A percentile compares a stretch with the other conserved stretches of the same genome.
These are phyloP conservation scores for Cyclura pinguis DNA, from an alignment of 2,797 vertebrate genomes.

Conservation along the genomic window DNA sequence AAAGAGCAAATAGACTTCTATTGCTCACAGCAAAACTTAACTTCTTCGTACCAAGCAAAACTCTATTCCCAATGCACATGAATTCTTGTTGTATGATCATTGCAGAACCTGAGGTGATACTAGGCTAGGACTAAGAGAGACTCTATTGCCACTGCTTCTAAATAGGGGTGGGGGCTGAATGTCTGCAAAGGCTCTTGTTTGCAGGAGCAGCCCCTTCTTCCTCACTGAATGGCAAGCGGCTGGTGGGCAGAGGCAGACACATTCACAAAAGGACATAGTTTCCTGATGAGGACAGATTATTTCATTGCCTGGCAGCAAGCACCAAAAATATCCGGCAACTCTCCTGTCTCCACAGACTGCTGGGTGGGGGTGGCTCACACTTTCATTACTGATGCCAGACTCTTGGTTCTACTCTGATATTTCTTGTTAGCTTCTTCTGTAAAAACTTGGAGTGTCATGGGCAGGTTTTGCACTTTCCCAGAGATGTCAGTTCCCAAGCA, in stretches of 20 bases:
- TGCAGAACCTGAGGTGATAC: background rate
- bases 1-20: background rate
- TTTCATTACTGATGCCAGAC: background rate
- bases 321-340: conserved; percentile 21
- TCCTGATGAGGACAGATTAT: conserved; percentile 47
- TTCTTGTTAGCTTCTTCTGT: background rate
- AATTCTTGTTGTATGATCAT: background rate
- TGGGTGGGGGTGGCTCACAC: background rate
- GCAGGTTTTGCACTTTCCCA: background rate
- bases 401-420: background rate
- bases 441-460: background rate
- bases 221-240: background rate
- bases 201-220: background rate
- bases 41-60: background rate
- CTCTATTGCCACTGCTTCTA: background rate
- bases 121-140: background rate
- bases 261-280: conserved; percentile 36
- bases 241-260: conserved; percentile 3
- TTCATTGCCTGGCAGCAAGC: conserved; percentile 40
- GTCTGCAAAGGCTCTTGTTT: background rate
- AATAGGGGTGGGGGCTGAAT: no score
- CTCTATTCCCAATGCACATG: no score
- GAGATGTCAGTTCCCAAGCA: background rate
- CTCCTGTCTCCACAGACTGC: conserved; percentile 12
- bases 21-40: background rate